These are phyloP conservation scores for Saturnia japonica DNA, from an alignment of 2,888 invertebrate genomes.

Conservation along the genomic window DNA sequence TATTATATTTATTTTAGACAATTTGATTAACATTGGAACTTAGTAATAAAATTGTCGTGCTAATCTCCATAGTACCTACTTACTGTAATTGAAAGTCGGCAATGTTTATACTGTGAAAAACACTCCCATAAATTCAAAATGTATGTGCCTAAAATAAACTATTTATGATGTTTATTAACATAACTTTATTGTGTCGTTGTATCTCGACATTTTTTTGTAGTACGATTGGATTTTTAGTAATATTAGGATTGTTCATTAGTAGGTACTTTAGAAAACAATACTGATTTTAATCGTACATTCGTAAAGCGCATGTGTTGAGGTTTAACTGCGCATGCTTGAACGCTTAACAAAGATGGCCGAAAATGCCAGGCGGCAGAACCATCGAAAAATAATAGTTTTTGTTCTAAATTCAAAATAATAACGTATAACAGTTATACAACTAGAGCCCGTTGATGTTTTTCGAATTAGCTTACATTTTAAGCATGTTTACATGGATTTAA, in stretches of 20 bases:
- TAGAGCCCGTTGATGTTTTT: background rate
- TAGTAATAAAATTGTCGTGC: too few species aligned
- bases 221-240: background rate
- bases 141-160: background rate
- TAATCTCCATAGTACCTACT: too few species aligned
- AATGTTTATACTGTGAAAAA: too few species aligned
- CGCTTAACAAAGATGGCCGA: constrained; percentile 51
- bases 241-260: background rate
- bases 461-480: background rate
- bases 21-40: too few species aligned
- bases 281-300: constrained; percentile 25
- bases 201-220: too few species aligned
- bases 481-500: background rate
- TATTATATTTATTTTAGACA: too few species aligned
- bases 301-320: constrained; percentile 27
- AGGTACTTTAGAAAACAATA: constrained; percentile 21
- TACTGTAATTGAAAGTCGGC: too few species aligned
- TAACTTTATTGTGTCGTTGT: too few species aligned
- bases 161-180: background rate
- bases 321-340: background rate
- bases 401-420: constrained; percentile 14
- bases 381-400: constrained; percentile 17
- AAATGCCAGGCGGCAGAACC: constrained; percentile 15
- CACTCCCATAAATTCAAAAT: too few species aligned
- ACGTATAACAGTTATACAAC: constrained; percentile 3